A percentile compares a stretch with the other conserved stretches of the same genome.
phyloP scores from a whole-genome alignment of 2,888 invertebrate species.

The Eilema sororculum region DNA sequence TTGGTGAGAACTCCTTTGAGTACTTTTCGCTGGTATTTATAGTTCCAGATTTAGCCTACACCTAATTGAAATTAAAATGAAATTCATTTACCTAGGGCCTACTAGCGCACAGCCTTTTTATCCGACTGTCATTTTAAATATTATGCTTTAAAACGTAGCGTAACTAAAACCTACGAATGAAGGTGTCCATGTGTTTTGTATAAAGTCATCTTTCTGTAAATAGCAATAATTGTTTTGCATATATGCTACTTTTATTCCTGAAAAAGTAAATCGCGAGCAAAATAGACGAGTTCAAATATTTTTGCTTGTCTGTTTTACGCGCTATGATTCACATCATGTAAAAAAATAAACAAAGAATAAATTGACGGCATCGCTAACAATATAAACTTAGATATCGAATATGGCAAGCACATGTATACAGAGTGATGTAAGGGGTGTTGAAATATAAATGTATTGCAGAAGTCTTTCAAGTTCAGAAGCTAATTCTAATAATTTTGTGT shows the following conservation, averaged over 20 bases:
- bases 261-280: not conserved
- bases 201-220: not conserved
- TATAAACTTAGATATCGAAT: conserved; percentile 51
- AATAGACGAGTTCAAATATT: not conserved
- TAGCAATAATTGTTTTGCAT: too few relatives aligned
- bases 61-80: too few relatives aligned
- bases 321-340: conserved; percentile 39
- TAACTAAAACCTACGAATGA: too few relatives aligned
- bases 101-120: too few relatives aligned
- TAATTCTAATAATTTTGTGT: not conserved
- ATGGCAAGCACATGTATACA: conserved; percentile 63
- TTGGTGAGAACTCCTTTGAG: too few relatives aligned
- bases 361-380: conserved; percentile 50
- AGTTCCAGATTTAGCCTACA: too few relatives aligned
- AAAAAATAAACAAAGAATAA: conserved; percentile 54
- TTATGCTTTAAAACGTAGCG: too few relatives aligned
- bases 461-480: not conserved
- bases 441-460: conserved; percentile 19
- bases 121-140: too few relatives aligned
- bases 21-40: too few relatives aligned
- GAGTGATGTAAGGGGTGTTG: conserved; percentile 19
- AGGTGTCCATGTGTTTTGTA: too few relatives aligned
- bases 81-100: too few relatives aligned
- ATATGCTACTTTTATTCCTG: not conserved
- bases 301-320: conserved; percentile 23